A percentile compares a stretch with the other conserved stretches of the same genome.
Conservation (phyloP, 2,797 vertebrate genomes). For the Dendrocincla tyrannina region DNA sequence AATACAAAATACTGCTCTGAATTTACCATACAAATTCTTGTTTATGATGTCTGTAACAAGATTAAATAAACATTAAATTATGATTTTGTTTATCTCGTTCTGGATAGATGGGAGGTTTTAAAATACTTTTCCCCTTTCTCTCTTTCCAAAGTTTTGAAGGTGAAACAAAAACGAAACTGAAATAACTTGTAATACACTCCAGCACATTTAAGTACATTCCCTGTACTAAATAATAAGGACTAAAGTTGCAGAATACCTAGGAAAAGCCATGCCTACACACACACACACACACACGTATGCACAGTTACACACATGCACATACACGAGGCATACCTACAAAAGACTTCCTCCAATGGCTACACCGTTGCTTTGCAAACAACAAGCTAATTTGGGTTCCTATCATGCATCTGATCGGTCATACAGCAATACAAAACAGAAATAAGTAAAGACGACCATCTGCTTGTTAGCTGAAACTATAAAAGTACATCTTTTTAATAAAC, state of each 20-base stretch:
- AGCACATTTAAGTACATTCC: slow-evolving; percentile 9
- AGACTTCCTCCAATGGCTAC: slow-evolving; percentile 88
- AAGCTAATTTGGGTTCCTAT: slow-evolving; percentile 99
- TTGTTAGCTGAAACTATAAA: slow-evolving; percentile 99
- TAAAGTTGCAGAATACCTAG: slow-evolving; percentile 15
- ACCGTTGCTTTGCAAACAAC: slow-evolving; percentile 93
- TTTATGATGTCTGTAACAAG: slow-evolving; percentile 24
- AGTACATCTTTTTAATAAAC: slow-evolving; percentile 99
- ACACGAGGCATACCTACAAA: slow-evolving; percentile 58
- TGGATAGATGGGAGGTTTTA: neutral
- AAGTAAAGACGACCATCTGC: slow-evolving; percentile 99
- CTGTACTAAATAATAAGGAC: slow-evolving; percentile 33
- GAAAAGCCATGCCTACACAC: neutral
- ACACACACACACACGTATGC: neutral
- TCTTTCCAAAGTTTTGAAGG: slow-evolving; percentile 45
- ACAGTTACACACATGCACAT: neutral
- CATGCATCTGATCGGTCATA: slow-evolving; percentile 99
- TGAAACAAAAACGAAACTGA: slow-evolving; percentile 38
- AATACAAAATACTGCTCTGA: slow-evolving; percentile 17
- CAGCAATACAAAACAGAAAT: slow-evolving; percentile 99
- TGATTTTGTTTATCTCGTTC: neutral
- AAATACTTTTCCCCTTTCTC: neutral
- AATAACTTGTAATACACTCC: slow-evolving; percentile 40
- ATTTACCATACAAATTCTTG: slow-evolving; percentile 30
- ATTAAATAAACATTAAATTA: slow-evolving; percentile 35